Evolutionary conservation across 2,113 vertebrate genomes (phyloP).

Genomic region (Hemiscyllium ocellatum): DNA sequence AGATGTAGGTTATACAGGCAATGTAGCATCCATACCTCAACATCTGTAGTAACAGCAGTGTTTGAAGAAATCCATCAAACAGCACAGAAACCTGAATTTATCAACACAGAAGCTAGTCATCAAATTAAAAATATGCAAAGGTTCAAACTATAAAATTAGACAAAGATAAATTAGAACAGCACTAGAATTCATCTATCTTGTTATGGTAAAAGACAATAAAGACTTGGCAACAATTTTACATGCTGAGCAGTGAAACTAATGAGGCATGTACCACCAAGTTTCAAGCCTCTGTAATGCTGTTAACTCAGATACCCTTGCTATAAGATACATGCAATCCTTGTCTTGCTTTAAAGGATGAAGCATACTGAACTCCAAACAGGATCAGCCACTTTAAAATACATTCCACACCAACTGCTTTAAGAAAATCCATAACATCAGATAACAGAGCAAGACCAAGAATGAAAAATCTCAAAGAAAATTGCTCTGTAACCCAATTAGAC

Average conservation of each 20-base stretch:
- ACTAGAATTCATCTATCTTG: background rate
- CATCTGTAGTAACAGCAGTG: constrained; percentile 35
- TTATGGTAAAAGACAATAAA: background rate
- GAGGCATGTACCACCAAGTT: background rate
- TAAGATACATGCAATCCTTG: background rate
- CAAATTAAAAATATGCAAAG: constrained; percentile 10
- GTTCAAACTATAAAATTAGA: constrained; percentile 21
- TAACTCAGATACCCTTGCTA: background rate
- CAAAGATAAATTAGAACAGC: constrained; percentile 18
- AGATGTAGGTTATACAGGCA: constrained; percentile 4
- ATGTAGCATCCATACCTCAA: constrained; percentile 23
- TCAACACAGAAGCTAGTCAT: constrained; percentile 11
- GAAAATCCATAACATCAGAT: background rate
- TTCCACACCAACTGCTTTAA: background rate
- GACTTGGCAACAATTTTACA: background rate
- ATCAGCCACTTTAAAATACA: background rate
- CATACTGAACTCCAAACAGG: background rate
- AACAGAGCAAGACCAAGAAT: background rate
- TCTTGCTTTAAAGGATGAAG: background rate
- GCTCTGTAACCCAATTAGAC: background rate
- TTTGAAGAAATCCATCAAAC: constrained; percentile 36
- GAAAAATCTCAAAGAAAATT: too few relatives aligned
- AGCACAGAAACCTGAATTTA: background rate
- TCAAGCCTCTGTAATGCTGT: background rate
- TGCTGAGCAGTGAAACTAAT: background rate